Evolutionary conservation across 2,888 invertebrate genomes (phyloP).

Genomic region (Masnerella sp.): DNA sequence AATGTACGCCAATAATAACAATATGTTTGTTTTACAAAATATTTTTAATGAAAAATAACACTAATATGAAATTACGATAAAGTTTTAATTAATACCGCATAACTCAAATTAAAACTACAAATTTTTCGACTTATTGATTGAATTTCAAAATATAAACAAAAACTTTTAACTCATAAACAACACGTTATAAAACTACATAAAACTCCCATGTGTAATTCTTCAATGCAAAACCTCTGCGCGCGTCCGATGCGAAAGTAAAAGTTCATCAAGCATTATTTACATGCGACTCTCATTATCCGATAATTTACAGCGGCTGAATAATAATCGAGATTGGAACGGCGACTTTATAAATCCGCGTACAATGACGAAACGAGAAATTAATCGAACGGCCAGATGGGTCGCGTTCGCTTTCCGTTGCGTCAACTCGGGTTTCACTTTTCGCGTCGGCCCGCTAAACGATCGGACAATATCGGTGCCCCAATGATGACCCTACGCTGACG

Average conservation of each 20-base stretch:
- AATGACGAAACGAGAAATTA: conserved; percentile 33
- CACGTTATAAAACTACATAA: too few relatives aligned
- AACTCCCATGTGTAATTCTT: too few relatives aligned
- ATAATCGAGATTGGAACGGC: conserved; percentile 39
- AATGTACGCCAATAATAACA: too few relatives aligned
- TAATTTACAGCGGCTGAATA: conserved; percentile 39
- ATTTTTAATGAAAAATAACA: too few relatives aligned
- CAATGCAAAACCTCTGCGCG: too few relatives aligned
- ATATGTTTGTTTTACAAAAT: too few relatives aligned
- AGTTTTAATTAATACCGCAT: too few relatives aligned
- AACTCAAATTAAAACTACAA: too few relatives aligned
- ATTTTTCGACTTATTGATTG: too few relatives aligned
- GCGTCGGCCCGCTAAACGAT: conserved; percentile 69
- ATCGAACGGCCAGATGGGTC: conserved; percentile 32
- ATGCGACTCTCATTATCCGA: conserved; percentile 32
- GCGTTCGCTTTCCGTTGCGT: conserved; percentile 48
- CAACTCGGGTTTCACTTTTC: conserved; percentile 74
- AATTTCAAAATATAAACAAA: too few relatives aligned
- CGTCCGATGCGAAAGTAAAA: conserved; percentile 29
- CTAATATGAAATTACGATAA: too few relatives aligned
- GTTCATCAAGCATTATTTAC: conserved; percentile 41
- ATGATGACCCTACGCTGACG: conserved; percentile 61
- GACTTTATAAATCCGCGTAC: conserved; percentile 45
- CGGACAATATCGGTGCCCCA: conserved; percentile 62
- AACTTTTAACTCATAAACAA: too few relatives aligned